phyloP scores from a whole-genome alignment of 2,888 invertebrate species.

The Tridacna gigas region DNA sequence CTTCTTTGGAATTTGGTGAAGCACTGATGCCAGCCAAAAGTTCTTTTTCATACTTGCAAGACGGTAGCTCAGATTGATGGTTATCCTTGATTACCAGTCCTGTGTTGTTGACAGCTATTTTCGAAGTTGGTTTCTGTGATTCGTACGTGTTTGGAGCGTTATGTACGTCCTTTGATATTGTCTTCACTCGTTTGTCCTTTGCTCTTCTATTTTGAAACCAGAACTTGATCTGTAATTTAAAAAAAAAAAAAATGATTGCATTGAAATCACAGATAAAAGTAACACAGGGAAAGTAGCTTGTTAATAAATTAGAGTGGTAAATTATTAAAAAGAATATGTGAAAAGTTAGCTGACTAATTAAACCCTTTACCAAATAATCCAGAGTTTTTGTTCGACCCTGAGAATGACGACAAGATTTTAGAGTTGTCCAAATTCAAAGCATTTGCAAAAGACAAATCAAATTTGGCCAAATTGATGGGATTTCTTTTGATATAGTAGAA shows the following conservation, averaged over 20 bases:
- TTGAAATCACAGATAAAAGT: no score
- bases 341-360: no score
- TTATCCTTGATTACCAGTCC: not conserved
- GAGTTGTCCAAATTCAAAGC: no score
- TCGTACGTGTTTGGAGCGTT: not conserved
- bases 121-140: not conserved
- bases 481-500: no score
- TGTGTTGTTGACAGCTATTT: not conserved
- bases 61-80: not conserved
- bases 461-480: no score
- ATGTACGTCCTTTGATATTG: not conserved
- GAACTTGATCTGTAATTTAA: slow-evolving; percentile 89
- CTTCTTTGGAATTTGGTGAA: not conserved
- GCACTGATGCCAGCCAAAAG: not conserved
- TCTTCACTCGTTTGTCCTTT: slow-evolving; percentile 92
- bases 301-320: no score
- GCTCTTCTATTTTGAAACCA: slow-evolving; percentile 94
- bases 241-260: slow-evolving; percentile 1
- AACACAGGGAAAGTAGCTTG: no score
- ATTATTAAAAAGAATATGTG: no score
- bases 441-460: no score
- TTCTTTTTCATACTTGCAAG: not conserved
- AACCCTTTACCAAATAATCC: no score
- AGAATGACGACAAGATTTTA: no score
- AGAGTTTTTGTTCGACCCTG: no score